phyloP scores from a whole-genome alignment of 2,888 invertebrate species.

The Rotaria sp. region DNA sequence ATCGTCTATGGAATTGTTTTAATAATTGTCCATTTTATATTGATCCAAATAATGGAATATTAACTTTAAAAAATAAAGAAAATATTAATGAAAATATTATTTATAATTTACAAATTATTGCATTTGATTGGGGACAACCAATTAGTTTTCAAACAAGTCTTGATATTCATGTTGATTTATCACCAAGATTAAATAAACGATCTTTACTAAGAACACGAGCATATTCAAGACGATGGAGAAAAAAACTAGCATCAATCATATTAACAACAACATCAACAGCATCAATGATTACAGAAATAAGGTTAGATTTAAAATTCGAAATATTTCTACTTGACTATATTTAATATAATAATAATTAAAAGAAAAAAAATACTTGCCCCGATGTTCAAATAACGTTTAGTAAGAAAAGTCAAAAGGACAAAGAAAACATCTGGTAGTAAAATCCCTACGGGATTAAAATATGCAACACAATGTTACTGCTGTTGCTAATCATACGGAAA shows the following conservation, averaged over 20 bases:
- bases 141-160: not conserved
- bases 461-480: too few relatives aligned
- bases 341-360: too few relatives aligned
- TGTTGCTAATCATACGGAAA: too few relatives aligned
- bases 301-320: not conserved
- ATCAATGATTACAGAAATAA: not conserved
- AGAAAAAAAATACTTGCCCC: too few relatives aligned
- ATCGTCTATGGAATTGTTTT: not conserved
- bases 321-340: too few relatives aligned
- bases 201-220: not conserved
- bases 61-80: not conserved
- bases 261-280: not conserved
- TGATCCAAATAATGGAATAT: slow-evolving; percentile 13
- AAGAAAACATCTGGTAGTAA: too few relatives aligned
- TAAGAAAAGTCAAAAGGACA: too few relatives aligned
- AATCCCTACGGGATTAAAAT: too few relatives aligned
- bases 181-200: not conserved
- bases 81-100: not conserved
- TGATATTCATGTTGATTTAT: not conserved
- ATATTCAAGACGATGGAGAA: slow-evolving; percentile 21
- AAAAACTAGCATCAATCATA: not conserved
- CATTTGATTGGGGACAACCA: slow-evolving; percentile 11
- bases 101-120: not conserved
- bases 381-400: too few relatives aligned
- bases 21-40: not conserved